Percentiles rank a stretch among this genome's conserved stretches.
Evolutionary conservation across 2,888 invertebrate species (phyloP).

Genomic region (Pycnomerus fuliginosus): DNA sequence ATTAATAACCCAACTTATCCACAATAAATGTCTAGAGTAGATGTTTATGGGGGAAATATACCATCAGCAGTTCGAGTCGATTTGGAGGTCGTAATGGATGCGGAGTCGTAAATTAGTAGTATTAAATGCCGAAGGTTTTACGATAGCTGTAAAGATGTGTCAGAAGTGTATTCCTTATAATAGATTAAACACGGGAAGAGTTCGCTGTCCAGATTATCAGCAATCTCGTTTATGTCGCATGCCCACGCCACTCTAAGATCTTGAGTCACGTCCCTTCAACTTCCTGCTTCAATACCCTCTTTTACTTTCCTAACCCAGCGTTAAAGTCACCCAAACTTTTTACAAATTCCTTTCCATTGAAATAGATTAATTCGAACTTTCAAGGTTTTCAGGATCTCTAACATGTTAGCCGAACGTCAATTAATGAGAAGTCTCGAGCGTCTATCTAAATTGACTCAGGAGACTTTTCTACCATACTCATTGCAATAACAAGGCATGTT

Average conservation of each 20-base stretch:
- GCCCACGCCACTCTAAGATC: conserved; percentile 23
- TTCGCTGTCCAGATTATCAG: conserved; percentile 24
- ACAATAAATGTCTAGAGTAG: conserved; percentile 9
- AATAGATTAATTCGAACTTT: too few relatives aligned
- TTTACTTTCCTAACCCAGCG: too few relatives aligned
- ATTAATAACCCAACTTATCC: conserved; percentile 13
- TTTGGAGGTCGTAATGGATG: conserved; percentile 11
- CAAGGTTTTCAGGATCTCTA: too few relatives aligned
- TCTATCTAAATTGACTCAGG: too few relatives aligned
- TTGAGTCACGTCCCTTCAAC: conserved; percentile 19
- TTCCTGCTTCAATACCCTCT: too few relatives aligned
- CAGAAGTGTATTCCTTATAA: conserved; percentile 22
- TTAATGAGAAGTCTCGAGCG: too few relatives aligned
- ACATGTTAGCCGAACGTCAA: too few relatives aligned
- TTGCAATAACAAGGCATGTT: too few relatives aligned
- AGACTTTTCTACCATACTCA: too few relatives aligned
- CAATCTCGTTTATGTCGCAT: conserved; percentile 24
- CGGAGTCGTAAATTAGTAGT: conserved; percentile 26
- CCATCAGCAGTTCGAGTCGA: conserved; percentile 8
- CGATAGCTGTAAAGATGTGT: conserved; percentile 27
- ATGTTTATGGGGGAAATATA: conserved; percentile 8
- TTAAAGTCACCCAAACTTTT: too few relatives aligned
- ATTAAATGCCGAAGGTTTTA: conserved; percentile 22
- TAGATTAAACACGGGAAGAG: conserved; percentile 25
- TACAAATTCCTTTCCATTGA: too few relatives aligned